phyloP scores from a whole-genome alignment of 1,140 invertebrate species.

The Chironomus striatipennis region DNA sequence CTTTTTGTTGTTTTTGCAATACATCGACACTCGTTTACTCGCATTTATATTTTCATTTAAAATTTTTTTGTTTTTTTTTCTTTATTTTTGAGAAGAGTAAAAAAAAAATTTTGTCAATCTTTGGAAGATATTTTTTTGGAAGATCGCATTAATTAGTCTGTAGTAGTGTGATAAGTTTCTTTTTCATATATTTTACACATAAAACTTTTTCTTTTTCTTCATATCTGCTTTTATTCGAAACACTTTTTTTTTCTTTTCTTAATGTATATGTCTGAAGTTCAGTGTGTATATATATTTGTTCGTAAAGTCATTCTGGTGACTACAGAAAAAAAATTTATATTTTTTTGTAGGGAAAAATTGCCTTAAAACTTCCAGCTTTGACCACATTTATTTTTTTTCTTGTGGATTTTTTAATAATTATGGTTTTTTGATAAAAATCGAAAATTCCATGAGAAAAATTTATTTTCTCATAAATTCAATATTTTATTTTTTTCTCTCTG shows the following conservation, averaged over 20 bases:
- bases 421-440: neutral
- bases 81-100: too few relatives aligned
- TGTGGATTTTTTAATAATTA: neutral
- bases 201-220: conserved; percentile 10
- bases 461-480: neutral
- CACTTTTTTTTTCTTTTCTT: neutral
- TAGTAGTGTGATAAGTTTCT: neutral
- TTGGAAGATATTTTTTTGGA: neutral
- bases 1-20: too few relatives aligned
- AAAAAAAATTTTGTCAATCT: too few relatives aligned
- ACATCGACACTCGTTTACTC: too few relatives aligned
- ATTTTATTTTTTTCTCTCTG: neutral
- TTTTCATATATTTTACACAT: conserved; percentile 4
- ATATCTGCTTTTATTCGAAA: conserved; percentile 3
- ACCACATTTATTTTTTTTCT: neutral
- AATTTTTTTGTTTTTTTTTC: too few relatives aligned
- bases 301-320: conserved; percentile 7
- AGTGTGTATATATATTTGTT: conserved; percentile 2
- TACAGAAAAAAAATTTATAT: neutral
- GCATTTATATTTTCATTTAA: too few relatives aligned
- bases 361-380: neutral
- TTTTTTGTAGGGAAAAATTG: neutral
- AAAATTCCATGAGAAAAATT: neutral
- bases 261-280: conserved; percentile 9
- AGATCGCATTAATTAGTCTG: neutral